A percentile compares a stretch with the other conserved stretches of the same genome.
Conservation (phyloP, 2,113 vertebrate genomes). For the Tachysurus fulvidraco region DNA sequence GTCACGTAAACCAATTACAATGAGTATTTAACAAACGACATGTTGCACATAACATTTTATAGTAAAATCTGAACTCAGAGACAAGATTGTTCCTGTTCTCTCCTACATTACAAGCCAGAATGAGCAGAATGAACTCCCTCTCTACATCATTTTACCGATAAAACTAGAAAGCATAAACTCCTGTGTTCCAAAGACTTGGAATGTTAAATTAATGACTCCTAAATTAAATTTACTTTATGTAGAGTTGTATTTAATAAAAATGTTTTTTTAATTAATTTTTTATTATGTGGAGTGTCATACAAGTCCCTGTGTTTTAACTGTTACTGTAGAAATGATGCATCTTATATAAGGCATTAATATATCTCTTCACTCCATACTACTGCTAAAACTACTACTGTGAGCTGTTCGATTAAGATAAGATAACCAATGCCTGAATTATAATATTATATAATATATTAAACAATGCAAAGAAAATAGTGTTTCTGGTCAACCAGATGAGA, state of each 20-base stretch:
- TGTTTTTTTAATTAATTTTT: not conserved
- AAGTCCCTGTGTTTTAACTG: not conserved
- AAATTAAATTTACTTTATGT: not conserved
- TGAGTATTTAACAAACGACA: not conserved
- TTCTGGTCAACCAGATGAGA: too few species aligned
- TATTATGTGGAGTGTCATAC: not conserved
- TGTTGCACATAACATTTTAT: not conserved
- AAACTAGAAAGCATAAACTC: not conserved
- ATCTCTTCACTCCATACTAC: not conserved
- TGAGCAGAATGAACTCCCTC: not conserved
- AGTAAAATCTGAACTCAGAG: not conserved
- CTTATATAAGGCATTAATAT: not conserved
- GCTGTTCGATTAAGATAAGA: not conserved
- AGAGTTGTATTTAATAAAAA: not conserved
- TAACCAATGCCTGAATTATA: too few species aligned
- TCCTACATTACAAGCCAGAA: not conserved
- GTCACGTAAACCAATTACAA: not conserved
- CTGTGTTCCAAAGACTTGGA: not conserved
- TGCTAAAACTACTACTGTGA: not conserved
- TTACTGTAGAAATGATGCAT: not conserved
- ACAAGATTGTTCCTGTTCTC: not conserved
- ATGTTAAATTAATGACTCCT: not conserved
- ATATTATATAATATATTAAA: too few species aligned
- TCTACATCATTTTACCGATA: not conserved
- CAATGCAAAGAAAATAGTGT: too few species aligned